Percentiles rank a stretch among this genome's conserved stretches.
These are phyloP conservation scores for Myzus persicae DNA, from an alignment of 1,140 invertebrate genomes.

Conservation along the genomic window DNA sequence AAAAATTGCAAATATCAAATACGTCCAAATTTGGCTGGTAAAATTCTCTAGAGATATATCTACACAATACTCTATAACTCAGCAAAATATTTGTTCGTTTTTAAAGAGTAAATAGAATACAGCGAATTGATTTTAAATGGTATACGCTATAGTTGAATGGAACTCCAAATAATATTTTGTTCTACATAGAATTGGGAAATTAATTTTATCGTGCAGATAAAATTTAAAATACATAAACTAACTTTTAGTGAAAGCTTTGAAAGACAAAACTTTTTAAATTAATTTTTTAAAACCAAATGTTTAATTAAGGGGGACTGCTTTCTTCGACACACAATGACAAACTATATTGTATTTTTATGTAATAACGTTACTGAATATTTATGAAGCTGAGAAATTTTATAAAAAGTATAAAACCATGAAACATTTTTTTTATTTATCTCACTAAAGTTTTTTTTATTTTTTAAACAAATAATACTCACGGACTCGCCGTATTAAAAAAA, in stretches of 20 bases:
- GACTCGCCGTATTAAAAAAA: not conserved
- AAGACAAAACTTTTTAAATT: constrained; percentile 33
- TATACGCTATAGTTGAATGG: not conserved
- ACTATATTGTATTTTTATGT: not conserved
- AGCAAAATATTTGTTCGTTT: not conserved
- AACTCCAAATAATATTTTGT: not conserved
- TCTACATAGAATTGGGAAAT: not conserved
- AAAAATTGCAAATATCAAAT: not conserved
- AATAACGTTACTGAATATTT: constrained; percentile 17
- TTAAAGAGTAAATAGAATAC: not conserved
- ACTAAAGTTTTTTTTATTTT: constrained; percentile 6
- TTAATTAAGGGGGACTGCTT: constrained; percentile 6
- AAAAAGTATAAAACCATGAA: not conserved
- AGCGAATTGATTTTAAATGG: not conserved
- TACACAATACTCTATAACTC: not conserved
- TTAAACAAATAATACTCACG: not conserved
- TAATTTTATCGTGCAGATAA: not conserved
- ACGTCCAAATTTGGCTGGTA: not conserved
- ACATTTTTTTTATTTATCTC: not conserved
- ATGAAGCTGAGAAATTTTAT: not conserved
- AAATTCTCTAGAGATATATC: not conserved
- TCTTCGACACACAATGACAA: constrained; percentile 4
- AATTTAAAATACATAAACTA: not conserved
- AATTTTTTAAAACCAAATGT: constrained; percentile 10
- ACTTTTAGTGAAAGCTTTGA: not conserved